Evolutionary conservation across 2,888 invertebrate species (phyloP).

Genomic region (Syrista parreyssii): DNA sequence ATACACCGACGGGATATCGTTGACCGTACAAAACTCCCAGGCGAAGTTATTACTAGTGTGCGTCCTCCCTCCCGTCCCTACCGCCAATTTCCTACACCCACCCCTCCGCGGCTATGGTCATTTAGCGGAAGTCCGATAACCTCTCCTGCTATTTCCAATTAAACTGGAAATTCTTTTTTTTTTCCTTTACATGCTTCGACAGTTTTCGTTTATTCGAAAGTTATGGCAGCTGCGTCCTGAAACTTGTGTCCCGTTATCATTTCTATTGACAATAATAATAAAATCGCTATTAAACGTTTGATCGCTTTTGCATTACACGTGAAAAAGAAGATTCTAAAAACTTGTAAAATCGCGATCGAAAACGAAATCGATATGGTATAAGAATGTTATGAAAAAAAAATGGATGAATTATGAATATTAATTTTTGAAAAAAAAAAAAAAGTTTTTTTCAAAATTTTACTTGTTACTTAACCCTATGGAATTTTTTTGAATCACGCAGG

Average conservation of each 20-base stretch:
- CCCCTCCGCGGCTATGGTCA: background rate
- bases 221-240: background rate
- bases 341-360: background rate
- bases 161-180: background rate
- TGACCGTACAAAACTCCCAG: background rate
- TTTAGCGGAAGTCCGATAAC: background rate
- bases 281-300: background rate
- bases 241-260: background rate
- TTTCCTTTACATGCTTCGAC: background rate
- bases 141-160: slow-evolving; percentile 6
- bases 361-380: background rate
- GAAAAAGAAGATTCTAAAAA: background rate
- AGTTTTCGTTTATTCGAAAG: background rate
- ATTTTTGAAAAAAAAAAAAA: background rate
- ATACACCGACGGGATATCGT: background rate
- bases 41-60: background rate
- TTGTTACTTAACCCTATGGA: background rate
- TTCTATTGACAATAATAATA: background rate
- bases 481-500: background rate
- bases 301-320: background rate
- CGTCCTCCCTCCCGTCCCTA: background rate
- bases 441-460: background rate
- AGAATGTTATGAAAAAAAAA: background rate
- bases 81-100: background rate
- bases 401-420: background rate